Conservation (phyloP, 2,113 vertebrate genomes). For the Tachysurus vachellii region DNA sequence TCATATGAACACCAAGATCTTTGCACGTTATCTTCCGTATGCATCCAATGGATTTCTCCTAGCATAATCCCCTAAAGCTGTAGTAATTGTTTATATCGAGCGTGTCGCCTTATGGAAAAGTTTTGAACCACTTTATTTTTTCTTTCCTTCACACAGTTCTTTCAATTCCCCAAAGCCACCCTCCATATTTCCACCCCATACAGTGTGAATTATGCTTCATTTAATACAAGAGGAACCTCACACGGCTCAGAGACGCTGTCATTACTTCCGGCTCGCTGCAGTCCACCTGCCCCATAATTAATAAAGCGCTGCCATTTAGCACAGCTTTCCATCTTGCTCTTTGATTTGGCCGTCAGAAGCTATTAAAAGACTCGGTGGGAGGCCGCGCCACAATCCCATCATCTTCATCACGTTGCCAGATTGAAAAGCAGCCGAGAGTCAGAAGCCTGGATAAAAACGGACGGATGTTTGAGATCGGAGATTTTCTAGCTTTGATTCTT, state of each 20-base stretch:
- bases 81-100: conserved; percentile 7
- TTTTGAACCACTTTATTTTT: background rate
- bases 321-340: conserved; percentile 63
- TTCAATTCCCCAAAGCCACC: background rate
- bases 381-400: conserved; percentile 58
- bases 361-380: conserved; percentile 62
- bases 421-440: conserved; percentile 52
- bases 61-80: conserved; percentile 11
- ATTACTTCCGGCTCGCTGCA: conserved; percentile 62
- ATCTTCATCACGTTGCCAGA: conserved; percentile 57
- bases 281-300: conserved; percentile 71
- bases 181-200: conserved; percentile 3
- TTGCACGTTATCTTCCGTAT: background rate
- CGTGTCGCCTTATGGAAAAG: background rate
- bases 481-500: background rate
- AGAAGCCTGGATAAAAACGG: conserved; percentile 38
- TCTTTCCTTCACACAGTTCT: background rate
- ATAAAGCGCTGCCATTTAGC: conserved; percentile 67
- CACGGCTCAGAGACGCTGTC: conserved; percentile 52
- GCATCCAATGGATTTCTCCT: background rate
- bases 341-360: conserved; percentile 69
- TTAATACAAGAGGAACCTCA: conserved; percentile 62
- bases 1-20: background rate
- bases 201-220: conserved; percentile 55
- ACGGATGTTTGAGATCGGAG: background rate